A percentile compares a stretch with the other conserved stretches of the same genome.
Evolutionary conservation across 2,113 vertebrate species (phyloP).

Genomic region (Cairina moschata): DNA sequence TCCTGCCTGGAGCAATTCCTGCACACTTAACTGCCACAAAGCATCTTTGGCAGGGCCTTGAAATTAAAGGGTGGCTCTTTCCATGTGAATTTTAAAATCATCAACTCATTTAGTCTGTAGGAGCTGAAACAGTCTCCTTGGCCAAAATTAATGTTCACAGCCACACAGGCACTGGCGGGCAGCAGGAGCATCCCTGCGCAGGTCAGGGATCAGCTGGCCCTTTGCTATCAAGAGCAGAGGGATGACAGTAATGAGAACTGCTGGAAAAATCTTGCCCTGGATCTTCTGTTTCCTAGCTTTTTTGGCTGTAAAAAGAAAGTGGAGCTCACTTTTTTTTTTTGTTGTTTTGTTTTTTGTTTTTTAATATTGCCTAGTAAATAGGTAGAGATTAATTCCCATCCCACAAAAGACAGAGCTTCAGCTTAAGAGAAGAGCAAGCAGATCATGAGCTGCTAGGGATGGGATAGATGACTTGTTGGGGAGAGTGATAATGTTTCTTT

Average conservation of each 20-base stretch:
- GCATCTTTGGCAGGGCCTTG: background rate
- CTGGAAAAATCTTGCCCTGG: background rate
- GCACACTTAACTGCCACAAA: background rate
- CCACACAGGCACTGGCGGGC: accelerated
- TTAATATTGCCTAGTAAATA: background rate
- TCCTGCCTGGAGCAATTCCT: background rate
- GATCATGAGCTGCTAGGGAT: background rate
- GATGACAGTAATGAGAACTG: background rate
- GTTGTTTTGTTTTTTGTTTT: background rate
- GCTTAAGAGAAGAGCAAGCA: background rate
- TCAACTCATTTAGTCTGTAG: background rate
- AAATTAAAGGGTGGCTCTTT: background rate
- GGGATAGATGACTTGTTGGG: background rate
- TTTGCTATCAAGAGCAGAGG: background rate
- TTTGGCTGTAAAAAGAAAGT: background rate
- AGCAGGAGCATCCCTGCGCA: background rate
- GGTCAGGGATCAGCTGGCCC: background rate
- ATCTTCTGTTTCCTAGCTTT: background rate
- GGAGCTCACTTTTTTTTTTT: background rate
- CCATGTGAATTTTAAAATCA: background rate
- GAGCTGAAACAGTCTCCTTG: background rate
- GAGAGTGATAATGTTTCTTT: background rate
- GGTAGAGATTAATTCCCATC: background rate
- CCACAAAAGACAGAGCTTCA: background rate
- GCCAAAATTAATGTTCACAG: background rate